phyloP scores from a whole-genome alignment of 1,140 invertebrate species.

The fruit fly (Drosophila melanogaster) region DNA sequence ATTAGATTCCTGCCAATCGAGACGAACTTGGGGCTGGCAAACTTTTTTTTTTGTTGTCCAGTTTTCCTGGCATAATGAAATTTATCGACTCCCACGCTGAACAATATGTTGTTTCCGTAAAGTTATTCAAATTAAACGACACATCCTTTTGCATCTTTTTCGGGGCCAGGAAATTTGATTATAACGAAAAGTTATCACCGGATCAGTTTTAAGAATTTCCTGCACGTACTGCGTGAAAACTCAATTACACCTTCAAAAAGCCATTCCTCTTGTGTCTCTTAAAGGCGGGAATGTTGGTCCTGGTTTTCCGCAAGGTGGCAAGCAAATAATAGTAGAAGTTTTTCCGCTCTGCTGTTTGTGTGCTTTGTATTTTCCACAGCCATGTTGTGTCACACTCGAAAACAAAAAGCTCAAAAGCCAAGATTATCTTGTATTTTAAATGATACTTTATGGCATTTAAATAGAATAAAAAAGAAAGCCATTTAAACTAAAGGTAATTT shows the following conservation, averaged over 20 bases:
- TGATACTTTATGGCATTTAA: not conserved
- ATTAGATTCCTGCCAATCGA: conserved; percentile 23
- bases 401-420: not conserved
- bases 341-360: conserved; percentile 29
- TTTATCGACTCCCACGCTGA: conserved; percentile 19
- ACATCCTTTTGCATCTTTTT: conserved; percentile 26
- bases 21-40: conserved; percentile 16
- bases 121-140: conserved; percentile 40
- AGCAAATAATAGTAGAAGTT: conserved; percentile 42
- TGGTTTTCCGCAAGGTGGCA: conserved; percentile 24
- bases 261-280: conserved; percentile 19
- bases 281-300: not conserved
- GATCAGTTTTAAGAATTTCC: conserved; percentile 38
- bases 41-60: conserved; percentile 30
- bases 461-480: not conserved
- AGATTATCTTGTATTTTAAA: not conserved
- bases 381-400: conserved; percentile 12
- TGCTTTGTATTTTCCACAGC: conserved; percentile 21
- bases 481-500: too few species aligned
- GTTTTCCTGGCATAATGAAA: conserved; percentile 9
- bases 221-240: conserved; percentile 50
- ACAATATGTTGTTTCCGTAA: conserved; percentile 17
- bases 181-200: conserved; percentile 31
- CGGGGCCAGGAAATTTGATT: conserved; percentile 27
- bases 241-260: conserved; percentile 49